Conservation (phyloP, 2,797 vertebrate genomes). For the Fringilla coelebs region DNA sequence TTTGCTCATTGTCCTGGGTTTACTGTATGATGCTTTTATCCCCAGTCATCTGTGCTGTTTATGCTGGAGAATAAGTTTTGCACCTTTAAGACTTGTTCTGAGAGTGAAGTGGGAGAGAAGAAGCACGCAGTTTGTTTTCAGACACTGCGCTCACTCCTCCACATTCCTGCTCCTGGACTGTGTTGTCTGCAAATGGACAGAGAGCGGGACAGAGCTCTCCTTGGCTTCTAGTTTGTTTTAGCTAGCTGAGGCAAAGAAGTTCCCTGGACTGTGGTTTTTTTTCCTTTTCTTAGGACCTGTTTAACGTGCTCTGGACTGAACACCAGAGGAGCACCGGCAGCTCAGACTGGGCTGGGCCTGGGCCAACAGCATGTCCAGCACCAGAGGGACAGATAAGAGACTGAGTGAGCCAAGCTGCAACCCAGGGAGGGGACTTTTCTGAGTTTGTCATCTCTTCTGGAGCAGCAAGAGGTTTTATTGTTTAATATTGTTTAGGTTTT, state of each 20-base stretch:
- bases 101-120: neutral
- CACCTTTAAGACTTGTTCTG: neutral
- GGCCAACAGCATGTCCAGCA: fast-evolving
- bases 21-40: neutral
- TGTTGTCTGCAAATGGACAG: neutral
- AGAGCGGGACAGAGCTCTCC: neutral
- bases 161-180: neutral
- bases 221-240: neutral
- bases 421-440: neutral
- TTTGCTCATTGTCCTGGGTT: neutral
- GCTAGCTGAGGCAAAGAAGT: neutral
- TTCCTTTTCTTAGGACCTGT: neutral
- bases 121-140: fast-evolving
- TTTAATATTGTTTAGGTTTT: neutral
- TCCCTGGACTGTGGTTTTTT: neutral
- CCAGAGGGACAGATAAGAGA: neutral
- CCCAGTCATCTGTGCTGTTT: neutral
- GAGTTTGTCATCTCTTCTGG: neutral
- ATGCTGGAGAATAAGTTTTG: neutral
- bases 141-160: neutral
- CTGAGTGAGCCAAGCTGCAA: neutral
- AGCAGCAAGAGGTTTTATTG: neutral
- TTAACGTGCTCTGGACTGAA: neutral
- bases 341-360: fast-evolving
- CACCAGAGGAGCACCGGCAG: neutral